phyloP scores from a whole-genome alignment of 2,888 invertebrate genomes.

The Tipula confusa region DNA sequence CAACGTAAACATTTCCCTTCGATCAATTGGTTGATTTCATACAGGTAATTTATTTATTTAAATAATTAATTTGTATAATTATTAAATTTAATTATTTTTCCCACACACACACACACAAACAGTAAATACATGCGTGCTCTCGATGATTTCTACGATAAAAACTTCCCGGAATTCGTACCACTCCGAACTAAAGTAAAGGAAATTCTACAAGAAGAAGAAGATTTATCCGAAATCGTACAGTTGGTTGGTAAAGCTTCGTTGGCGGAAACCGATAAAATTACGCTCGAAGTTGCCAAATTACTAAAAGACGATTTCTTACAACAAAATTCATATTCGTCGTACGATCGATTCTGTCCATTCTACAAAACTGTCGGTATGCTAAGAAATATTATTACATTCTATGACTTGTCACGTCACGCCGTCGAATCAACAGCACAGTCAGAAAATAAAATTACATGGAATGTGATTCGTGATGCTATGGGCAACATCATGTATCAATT shows the following conservation, averaged over 20 bases:
- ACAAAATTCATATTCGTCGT: constrained; percentile 95
- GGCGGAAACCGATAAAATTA: constrained; percentile 98
- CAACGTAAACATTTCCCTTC: constrained; percentile 99
- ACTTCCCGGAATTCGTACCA: constrained; percentile 94
- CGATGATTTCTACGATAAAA: constrained; percentile 99
- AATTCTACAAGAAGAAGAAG: constrained; percentile 97
- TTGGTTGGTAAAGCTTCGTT: constrained; percentile 98
- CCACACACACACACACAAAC: constrained; percentile 42
- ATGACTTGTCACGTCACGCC: constrained; percentile 96
- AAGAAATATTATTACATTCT: constrained; percentile 96
- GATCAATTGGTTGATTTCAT: constrained; percentile 99
- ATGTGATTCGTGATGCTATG: constrained; percentile 95
- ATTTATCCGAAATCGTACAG: constrained; percentile 99
- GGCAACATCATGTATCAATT: constrained; percentile 93
- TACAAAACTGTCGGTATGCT: constrained; percentile 99
- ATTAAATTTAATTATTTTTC: neutral
- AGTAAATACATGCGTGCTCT: constrained; percentile 98
- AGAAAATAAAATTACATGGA: constrained; percentile 99
- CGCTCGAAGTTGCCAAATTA: constrained; percentile 95
- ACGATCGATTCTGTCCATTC: constrained; percentile 98
- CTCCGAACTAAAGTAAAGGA: constrained; percentile 92
- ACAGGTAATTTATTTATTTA: constrained; percentile 53
- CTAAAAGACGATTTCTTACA: constrained; percentile 99
- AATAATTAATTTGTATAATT: constrained; percentile 31
- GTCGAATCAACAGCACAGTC: constrained; percentile 98